phyloP scores from a whole-genome alignment of 1,140 invertebrate species.

The Thaumatotibia leucotreta region DNA sequence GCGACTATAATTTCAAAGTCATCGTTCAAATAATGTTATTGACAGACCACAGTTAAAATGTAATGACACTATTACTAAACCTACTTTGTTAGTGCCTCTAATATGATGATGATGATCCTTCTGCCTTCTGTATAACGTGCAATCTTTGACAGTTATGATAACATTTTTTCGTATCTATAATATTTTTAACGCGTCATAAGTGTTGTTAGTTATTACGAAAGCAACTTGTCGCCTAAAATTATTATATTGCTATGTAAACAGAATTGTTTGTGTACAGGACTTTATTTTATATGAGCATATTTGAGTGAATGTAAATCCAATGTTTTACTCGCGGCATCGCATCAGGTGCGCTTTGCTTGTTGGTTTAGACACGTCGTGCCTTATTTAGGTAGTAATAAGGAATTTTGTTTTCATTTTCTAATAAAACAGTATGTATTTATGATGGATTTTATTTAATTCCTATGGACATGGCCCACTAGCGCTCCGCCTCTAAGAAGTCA shows the following conservation, averaged over 20 bases:
- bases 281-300: slow-evolving; percentile 19
- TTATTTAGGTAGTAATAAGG: slow-evolving; percentile 72
- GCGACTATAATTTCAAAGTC: too few species aligned
- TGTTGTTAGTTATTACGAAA: not conserved
- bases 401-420: slow-evolving; percentile 75
- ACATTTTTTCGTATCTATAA: not conserved
- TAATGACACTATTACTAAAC: too few species aligned
- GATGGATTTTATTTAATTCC: not conserved
- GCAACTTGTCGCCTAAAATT: not conserved
- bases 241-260: slow-evolving; percentile 15
- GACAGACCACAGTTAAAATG: too few species aligned
- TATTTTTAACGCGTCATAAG: not conserved
- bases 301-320: slow-evolving; percentile 20
- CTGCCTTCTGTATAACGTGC: not conserved
- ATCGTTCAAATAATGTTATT: too few species aligned
- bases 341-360: slow-evolving; percentile 34
- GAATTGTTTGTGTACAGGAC: slow-evolving; percentile 26
- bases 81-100: too few species aligned
- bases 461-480: too few species aligned
- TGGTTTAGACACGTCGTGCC: slow-evolving; percentile 66
- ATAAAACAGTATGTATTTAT: slow-evolving; percentile 65
- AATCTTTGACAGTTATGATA: not conserved
- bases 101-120: too few species aligned
- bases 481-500: too few species aligned
- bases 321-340: slow-evolving; percentile 18